Base-by-base conservation (phyloP, 64 coral and sea anemone genomes). In the Stichodactyla mertensii region DNA sequence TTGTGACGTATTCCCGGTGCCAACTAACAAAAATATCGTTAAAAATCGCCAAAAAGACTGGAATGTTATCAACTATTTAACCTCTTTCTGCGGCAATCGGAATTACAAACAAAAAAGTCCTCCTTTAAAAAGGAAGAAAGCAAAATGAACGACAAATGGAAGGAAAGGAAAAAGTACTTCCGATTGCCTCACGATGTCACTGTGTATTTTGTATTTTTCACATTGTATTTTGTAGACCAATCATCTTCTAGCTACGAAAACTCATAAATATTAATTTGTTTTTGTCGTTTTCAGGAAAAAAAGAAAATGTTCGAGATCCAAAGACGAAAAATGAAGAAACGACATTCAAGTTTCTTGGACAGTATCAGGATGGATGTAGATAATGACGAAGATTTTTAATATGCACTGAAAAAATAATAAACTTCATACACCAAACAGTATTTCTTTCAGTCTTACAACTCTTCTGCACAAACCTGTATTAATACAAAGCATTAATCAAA, bases 341-440 rank as follows among this genome's bases (percentile, higher is more conserved):
- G 91, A 69, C 86, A 94, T 85, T 99, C 97, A n/a, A 99, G 97
- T 64, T 99, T 99, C 79, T 83, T 99, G 22, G 97, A 99, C 83
- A 99, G 97, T 82, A 99, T 99, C 51, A 86, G 97, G 56, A 99
- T 95, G 93, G 97, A 95, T 79, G 97, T 99, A 12, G 97, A 95
- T 45, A 92, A 99, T 15, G 93, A 95, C n/a, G 86, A 90, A 54
- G 94, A 97, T 19, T 81, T 81, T 55, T 81, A 81, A 36, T 19
- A 52, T 13, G 22, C 23, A 11, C 69, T 74, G 69, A 58, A 58
- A 9, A 58, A 58, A 58, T 58, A 64, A 64, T 18, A 19, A 19
- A 66, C 19, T 66, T 66, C 0, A 66, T 9, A 12, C 62, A n/a
- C 19, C 62, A 59, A 1, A n/a, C 7, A 0, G 23, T 66, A 20